Base-by-base conservation (phyloP, 2,888 invertebrate genomes). In the Monochamus alternatus region DNA sequence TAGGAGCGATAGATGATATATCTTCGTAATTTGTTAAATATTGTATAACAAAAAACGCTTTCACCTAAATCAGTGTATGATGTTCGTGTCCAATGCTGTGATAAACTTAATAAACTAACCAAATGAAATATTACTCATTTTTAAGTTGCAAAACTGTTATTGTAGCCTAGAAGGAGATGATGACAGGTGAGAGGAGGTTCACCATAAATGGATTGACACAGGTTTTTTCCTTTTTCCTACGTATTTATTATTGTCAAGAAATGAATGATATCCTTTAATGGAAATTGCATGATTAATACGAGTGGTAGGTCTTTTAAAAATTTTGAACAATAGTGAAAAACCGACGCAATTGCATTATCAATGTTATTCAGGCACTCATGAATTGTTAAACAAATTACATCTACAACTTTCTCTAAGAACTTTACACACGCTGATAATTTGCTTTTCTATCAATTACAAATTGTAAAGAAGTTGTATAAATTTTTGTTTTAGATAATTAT, bases 131-230 rank as follows among this genome's bases (percentile, higher is more conserved):
- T 55, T 55, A 55, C n/a, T 55, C 55, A 55, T n/a, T 55, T 55
- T 51, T 55, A 55, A 55, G 55, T 55, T 55, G 55, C 55, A 55
- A 55, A 55, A 55, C 55, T 14, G n/a, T 55, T 55, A 22, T 55
- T 55, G 14, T 14, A 55, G 4, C 52, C 4, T 10, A 10, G 14
- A 55, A 55, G 55, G 55, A 14, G 55, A n/a, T 55, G n/a, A n/a
- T 55, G 55, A 55, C 55, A 55, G 55, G 55, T 55, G 55, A 55
- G 55, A 55, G 55, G 55, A 55, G 55, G 55, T 9, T 55, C 12
- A n/a, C 55, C 55, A 55, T 55, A 55, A 3, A 55, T 55, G 55
- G 55, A 55, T n/a, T 55, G 55, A 14, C 55, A 55, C 14, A 55
- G 22, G 55, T 55, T 55, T n/a, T 14, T 55, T 55, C 14, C n/a